phyloP scores from a whole-genome alignment of 2,113 vertebrate genomes.

The Prionailurus bengalensis region DNA sequence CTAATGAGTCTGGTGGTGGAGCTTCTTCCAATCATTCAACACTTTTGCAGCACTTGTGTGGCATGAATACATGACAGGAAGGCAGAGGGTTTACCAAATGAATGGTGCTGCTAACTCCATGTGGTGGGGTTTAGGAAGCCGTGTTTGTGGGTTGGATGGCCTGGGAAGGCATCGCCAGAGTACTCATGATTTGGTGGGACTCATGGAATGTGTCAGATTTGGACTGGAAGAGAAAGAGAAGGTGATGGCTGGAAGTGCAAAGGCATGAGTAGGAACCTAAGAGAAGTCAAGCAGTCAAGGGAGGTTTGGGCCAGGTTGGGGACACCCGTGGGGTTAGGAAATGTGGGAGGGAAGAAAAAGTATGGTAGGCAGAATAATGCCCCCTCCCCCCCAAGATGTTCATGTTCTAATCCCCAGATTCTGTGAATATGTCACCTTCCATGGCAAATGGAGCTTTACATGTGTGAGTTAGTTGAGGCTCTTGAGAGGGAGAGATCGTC shows the following conservation, averaged over 20 bases:
- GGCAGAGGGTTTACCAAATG: background rate
- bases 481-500: background rate
- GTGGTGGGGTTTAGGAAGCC: background rate
- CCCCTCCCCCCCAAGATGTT: background rate
- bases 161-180: background rate
- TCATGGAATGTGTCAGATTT: background rate
- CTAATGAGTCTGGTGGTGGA: background rate
- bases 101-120: background rate
- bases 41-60: background rate
- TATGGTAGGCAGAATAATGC: background rate
- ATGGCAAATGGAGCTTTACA: background rate
- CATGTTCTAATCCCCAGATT: background rate
- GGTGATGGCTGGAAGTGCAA: background rate
- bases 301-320: background rate
- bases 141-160: background rate
- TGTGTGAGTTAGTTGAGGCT: background rate
- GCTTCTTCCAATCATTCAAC: background rate
- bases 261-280: background rate
- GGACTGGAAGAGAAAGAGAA: background rate
- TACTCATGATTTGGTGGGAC: background rate
- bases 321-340: background rate
- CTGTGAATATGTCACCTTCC: background rate
- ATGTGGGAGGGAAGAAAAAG: background rate
- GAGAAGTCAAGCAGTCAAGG: background rate
- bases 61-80: background rate